A percentile compares a stretch with the other conserved stretches of the same genome.
phyloP scores from a whole-genome alignment of 2,113 vertebrate species.

The Zosterops hypoxanthus region DNA sequence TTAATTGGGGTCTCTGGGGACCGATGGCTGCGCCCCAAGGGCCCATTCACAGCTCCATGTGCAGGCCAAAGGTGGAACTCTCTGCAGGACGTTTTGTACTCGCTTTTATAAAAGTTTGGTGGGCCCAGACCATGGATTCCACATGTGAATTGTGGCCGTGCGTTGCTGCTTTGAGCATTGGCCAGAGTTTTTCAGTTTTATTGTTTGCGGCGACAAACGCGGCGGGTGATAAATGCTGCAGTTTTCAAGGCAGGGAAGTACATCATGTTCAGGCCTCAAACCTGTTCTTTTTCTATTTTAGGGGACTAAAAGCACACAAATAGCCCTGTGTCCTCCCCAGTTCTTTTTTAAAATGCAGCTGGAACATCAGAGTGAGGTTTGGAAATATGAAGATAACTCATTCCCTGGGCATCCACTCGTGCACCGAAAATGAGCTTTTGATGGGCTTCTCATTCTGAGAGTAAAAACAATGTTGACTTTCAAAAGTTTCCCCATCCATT shows the following conservation, averaged over 20 bases:
- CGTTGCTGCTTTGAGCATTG: background rate
- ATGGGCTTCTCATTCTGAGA: background rate
- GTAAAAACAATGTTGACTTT: background rate
- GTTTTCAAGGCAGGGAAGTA: background rate
- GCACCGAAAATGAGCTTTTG: background rate
- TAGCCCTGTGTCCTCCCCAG: background rate
- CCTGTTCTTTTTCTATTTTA: slow-evolving; percentile 15
- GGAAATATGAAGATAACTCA: background rate
- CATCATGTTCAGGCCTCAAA: background rate
- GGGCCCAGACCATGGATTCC: background rate
- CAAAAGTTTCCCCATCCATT: background rate
- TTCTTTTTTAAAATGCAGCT: background rate
- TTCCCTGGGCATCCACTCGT: background rate
- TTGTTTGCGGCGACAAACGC: background rate
- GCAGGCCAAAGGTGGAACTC: background rate
- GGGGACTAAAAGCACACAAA: background rate
- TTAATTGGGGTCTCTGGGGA: background rate
- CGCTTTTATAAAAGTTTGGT: background rate
- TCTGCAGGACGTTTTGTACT: background rate
- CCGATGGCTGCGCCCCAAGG: fast-evolving
- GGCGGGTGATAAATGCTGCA: background rate
- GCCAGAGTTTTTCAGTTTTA: background rate
- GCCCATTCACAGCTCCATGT: fast-evolving
- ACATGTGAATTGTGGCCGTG: background rate
- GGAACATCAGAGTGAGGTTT: background rate